Evolutionary conservation across 2,888 invertebrate species (phyloP).

Genomic region (Cryptocheilus praepositus): DNA sequence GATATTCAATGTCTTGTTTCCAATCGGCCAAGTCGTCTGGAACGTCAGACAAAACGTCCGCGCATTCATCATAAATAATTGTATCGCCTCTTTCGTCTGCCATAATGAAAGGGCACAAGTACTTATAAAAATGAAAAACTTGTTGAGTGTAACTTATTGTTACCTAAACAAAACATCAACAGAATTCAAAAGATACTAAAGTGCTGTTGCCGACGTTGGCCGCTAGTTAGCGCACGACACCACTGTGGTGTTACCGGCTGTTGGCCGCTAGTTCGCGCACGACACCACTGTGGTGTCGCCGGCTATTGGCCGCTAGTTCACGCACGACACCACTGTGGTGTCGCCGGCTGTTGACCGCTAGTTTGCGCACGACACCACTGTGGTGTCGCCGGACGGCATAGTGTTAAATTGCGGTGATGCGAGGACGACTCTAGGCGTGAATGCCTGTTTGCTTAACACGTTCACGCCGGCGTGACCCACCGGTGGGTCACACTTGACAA

Average conservation of each 20-base stretch:
- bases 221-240: slow-evolving; percentile 17
- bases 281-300: slow-evolving; percentile 6
- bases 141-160: slow-evolving; percentile 22
- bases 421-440: too few species aligned
- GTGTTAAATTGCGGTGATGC: too few species aligned
- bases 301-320: not conserved
- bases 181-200: slow-evolving; percentile 17
- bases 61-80: slow-evolving; percentile 17
- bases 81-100: slow-evolving; percentile 25
- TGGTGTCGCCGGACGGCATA: too few species aligned
- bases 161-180: slow-evolving; percentile 7
- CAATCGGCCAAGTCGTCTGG: slow-evolving; percentile 24
- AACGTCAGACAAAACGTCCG: slow-evolving; percentile 24
- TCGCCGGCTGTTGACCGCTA: too few species aligned
- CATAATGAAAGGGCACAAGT: slow-evolving; percentile 22
- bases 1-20: slow-evolving; percentile 11
- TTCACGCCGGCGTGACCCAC: too few species aligned
- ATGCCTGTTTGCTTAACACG: too few species aligned
- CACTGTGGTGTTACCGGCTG: slow-evolving; percentile 20
- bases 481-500: too few species aligned
- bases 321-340: slow-evolving; percentile 1
- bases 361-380: too few species aligned
- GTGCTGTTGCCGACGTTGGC: slow-evolving; percentile 18
- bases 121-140: slow-evolving; percentile 20
- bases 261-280: not conserved